These are phyloP conservation scores for Eretmochelys imbricata DNA, from an alignment of 2,113 vertebrate genomes.

Conservation along the genomic window DNA sequence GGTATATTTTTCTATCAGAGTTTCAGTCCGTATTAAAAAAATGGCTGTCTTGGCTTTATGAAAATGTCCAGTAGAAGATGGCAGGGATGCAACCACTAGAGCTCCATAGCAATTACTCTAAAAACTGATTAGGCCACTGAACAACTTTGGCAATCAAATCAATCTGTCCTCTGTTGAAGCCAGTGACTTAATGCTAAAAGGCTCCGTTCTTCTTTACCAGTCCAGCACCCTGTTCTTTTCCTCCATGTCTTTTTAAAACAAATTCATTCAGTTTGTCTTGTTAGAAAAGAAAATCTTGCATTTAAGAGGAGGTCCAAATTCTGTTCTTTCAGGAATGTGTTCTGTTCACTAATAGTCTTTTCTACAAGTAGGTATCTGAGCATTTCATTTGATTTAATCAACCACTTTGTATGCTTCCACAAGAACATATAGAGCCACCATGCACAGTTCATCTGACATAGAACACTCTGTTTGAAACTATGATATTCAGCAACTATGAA, in stretches of 20 bases:
- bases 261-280: background rate
- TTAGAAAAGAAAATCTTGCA: background rate
- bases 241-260: background rate
- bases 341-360: background rate
- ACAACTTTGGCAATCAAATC: background rate
- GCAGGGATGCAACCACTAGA: too few species aligned
- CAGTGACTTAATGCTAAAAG: background rate
- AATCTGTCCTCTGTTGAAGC: background rate
- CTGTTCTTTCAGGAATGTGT: background rate
- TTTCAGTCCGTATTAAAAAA: background rate
- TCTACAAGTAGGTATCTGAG: background rate
- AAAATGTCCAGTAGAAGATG: too few species aligned
- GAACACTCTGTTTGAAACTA: background rate
- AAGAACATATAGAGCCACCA: background rate
- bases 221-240: background rate
- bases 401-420: background rate
- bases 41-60: background rate
- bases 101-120: too few species aligned
- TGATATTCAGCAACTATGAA: background rate
- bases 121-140: background rate
- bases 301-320: background rate
- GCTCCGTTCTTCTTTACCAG: background rate
- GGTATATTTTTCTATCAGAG: background rate
- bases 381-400: background rate
- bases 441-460: background rate